phyloP scores from a whole-genome alignment of 2,888 invertebrate species.

The Tiliacea citrago region DNA sequence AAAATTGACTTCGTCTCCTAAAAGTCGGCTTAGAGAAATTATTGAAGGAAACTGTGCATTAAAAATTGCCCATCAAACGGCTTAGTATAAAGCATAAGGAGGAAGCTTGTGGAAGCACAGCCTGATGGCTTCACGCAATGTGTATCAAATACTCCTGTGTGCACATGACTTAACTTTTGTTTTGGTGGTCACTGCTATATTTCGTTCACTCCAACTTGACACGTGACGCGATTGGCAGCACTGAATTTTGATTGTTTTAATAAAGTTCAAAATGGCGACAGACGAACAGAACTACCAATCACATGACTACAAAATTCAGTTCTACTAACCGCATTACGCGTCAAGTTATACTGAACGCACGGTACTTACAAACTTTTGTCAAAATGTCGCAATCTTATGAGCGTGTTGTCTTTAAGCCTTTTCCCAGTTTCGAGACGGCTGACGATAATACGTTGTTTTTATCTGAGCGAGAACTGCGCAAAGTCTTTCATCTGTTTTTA shows the following conservation, averaged over 20 bases:
- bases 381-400: slow-evolving; percentile 36
- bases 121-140: slow-evolving; percentile 61
- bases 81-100: slow-evolving; percentile 42
- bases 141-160: slow-evolving; percentile 66
- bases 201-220: not conserved
- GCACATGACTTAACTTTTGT: slow-evolving; percentile 62
- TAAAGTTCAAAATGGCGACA: not conserved
- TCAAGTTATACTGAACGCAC: not conserved
- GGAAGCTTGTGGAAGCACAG: slow-evolving; percentile 61
- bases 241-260: no score
- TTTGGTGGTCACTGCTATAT: slow-evolving; percentile 53
- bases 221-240: not conserved
- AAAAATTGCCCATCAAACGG: slow-evolving; percentile 40
- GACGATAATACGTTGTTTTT: slow-evolving; percentile 6
- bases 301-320: no score
- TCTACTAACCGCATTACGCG: not conserved
- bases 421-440: not conserved
- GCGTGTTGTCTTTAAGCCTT: slow-evolving; percentile 5
- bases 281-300: not conserved
- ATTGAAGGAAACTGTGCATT: slow-evolving; percentile 25
- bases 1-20: slow-evolving; percentile 6
- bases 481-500: slow-evolving; percentile 2
- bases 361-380: not conserved
- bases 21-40: slow-evolving; percentile 15
- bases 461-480: not conserved